Base-by-base conservation (phyloP, 2,888 invertebrate species). In the Endomychus coccineus region DNA sequence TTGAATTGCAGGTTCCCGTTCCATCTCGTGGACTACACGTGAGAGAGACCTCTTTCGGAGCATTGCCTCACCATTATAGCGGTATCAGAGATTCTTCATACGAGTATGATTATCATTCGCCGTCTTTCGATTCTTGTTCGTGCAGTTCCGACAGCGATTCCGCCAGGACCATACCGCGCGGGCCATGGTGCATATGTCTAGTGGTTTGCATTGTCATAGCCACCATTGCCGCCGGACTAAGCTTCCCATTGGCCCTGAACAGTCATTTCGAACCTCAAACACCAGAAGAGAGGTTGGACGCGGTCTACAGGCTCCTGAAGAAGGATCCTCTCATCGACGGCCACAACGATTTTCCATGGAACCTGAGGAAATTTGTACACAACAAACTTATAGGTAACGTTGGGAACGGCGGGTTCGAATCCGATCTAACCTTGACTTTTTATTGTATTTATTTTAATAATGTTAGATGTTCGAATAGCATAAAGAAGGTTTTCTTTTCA, bases 311-410 rank as follows among this genome's bases (percentile, higher is more conserved):
- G 50, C 73, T 81, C 63, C 70, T 81, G 50, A 73, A 76, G 49
- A 78, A 80, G 62, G 74, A 76, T 36, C 82, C 82, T 35, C 73
- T 82, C 46, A 78, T 82, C 51, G 82, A 86, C 61, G 86, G 85
- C 44, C 88, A 88, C 68, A 84, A 90, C 67, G 88, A 90, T 62
- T 71, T 88, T 55, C 86, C 89, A 17, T 89, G 89, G 88, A 89
- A 90, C 65, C 79, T 90, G 44, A 71, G 88, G 43, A 87, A 87
- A 65, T 88, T 88, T 67, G 78, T 87, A 34, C 86, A 87, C 67
- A 90, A 88, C 63, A 80, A 80, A 65, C 72, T 87, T 48, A 69
- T 73, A 42, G 73, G n/a, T n/a, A n/a, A n/a, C n/a, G n/a, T n/a
- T n/a, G n/a, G n/a, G n/a, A n/a, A n/a, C n/a, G n/a, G n/a, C n/a